phyloP scores from a whole-genome alignment of 2,888 invertebrate genomes.

The Nephrotoma flavescens region DNA sequence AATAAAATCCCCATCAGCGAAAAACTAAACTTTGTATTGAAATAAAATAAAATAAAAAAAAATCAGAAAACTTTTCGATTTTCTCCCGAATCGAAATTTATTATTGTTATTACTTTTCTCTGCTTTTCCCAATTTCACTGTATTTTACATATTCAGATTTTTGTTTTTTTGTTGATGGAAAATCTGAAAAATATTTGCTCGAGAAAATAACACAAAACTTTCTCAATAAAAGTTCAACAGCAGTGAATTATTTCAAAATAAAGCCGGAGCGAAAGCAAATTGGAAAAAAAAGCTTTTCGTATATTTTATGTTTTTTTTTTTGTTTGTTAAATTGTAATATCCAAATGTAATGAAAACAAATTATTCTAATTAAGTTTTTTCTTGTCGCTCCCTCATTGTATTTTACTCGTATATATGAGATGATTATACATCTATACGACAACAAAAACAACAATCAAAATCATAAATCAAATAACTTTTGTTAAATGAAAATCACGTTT shows the following conservation, averaged over 20 bases:
- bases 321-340: not conserved
- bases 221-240: not conserved
- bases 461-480: not conserved
- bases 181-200: not conserved
- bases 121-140: not conserved
- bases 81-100: not conserved
- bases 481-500: not conserved
- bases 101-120: not conserved
- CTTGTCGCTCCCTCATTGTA: not conserved
- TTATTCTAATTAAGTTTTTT: not conserved
- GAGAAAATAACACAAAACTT: not conserved
- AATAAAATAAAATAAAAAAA: not conserved
- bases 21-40: not conserved
- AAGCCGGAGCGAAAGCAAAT: not conserved
- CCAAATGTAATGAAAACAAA: not conserved
- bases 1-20: not conserved
- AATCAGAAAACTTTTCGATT: not conserved
- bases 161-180: not conserved
- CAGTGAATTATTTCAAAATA: not conserved
- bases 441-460: not conserved
- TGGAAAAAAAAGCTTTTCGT: not conserved
- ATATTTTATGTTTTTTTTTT: too few relatives aligned
- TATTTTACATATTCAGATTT: not conserved
- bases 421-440: not conserved
- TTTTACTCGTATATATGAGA: not conserved